These are phyloP conservation scores for Lerista edwardsae DNA, from an alignment of 2,797 vertebrate genomes.

Conservation along the genomic window DNA sequence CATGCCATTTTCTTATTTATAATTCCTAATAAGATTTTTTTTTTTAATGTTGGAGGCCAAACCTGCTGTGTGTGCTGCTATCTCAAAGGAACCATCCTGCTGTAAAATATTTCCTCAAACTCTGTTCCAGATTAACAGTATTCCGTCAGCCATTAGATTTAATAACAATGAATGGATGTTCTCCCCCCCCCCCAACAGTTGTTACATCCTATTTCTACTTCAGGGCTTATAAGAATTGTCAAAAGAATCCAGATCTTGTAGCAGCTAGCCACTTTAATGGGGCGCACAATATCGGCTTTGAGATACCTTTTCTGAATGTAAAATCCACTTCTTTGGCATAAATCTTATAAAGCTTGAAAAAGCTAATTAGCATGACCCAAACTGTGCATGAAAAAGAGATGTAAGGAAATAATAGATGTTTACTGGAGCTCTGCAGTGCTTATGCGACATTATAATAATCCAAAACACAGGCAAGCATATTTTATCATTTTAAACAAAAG, in stretches of 20 bases:
- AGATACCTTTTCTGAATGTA: slow-evolving; percentile 29
- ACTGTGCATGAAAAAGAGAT: not conserved
- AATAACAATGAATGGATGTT: slow-evolving; percentile 28
- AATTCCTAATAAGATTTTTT: slow-evolving; percentile 42
- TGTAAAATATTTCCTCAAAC: slow-evolving; percentile 43
- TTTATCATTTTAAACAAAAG: slow-evolving; percentile 27
- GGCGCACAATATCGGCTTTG: slow-evolving; percentile 28
- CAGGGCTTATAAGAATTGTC: not conserved
- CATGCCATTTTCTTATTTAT: slow-evolving; percentile 45
- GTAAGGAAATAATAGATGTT: slow-evolving; percentile 22
- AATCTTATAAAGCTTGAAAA: slow-evolving; percentile 36
- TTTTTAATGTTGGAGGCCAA: slow-evolving; percentile 24
- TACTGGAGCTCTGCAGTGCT: slow-evolving; percentile 18
- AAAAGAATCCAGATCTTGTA: slow-evolving; percentile 37
- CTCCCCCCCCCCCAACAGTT: slow-evolving; percentile 12
- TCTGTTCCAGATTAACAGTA: slow-evolving; percentile 39
- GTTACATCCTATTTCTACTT: slow-evolving; percentile 40
- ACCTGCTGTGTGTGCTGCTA: slow-evolving; percentile 46
- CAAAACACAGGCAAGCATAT: slow-evolving; percentile 1
- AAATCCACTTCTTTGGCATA: slow-evolving; percentile 28
- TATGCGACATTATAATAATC: slow-evolving; percentile 18
- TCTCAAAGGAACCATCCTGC: slow-evolving; percentile 46
- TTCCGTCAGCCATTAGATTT: slow-evolving; percentile 24
- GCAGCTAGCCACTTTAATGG: not conserved
- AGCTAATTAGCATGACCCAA: slow-evolving; percentile 31